These are phyloP conservation scores for Pteria penguin DNA, from an alignment of 2,888 invertebrate species.

Conservation along the genomic window DNA sequence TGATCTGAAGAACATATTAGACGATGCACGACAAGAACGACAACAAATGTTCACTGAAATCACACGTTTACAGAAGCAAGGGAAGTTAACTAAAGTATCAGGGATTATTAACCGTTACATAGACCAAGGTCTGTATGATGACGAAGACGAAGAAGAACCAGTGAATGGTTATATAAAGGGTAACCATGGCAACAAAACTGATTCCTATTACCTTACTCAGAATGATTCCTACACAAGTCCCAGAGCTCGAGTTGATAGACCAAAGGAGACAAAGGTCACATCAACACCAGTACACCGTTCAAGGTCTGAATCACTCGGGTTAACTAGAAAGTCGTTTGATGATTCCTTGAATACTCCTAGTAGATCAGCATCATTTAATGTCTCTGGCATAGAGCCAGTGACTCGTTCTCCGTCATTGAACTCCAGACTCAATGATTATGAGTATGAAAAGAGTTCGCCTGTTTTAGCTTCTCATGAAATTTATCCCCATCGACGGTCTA, in stretches of 20 bases:
- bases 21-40: constrained; percentile 66
- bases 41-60: constrained; percentile 64
- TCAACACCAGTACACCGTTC: constrained; percentile 16
- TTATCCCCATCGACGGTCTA: constrained; percentile 68
- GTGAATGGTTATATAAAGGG: constrained; percentile 16
- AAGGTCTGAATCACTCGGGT: constrained; percentile 19
- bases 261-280: constrained; percentile 7
- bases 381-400: constrained; percentile 25
- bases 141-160: constrained; percentile 44
- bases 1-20: constrained; percentile 64
- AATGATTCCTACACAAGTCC: constrained; percentile 8
- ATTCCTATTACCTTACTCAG: background rate
- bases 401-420: constrained; percentile 16
- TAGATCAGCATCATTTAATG: constrained; percentile 16
- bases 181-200: background rate
- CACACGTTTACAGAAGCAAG: constrained; percentile 54
- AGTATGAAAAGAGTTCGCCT: constrained; percentile 58
- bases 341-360: constrained; percentile 21
- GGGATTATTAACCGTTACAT: constrained; percentile 62
- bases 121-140: constrained; percentile 64
- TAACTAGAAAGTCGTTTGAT: background rate
- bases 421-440: constrained; percentile 33
- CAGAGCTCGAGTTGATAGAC: constrained; percentile 2
- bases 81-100: constrained; percentile 58
- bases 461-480: constrained; percentile 61